These are phyloP conservation scores for Nemopilema nomurai DNA, from an alignment of 30 jellyfish, hydroid and myxozoan species.

Conservation along the genomic window DNA sequence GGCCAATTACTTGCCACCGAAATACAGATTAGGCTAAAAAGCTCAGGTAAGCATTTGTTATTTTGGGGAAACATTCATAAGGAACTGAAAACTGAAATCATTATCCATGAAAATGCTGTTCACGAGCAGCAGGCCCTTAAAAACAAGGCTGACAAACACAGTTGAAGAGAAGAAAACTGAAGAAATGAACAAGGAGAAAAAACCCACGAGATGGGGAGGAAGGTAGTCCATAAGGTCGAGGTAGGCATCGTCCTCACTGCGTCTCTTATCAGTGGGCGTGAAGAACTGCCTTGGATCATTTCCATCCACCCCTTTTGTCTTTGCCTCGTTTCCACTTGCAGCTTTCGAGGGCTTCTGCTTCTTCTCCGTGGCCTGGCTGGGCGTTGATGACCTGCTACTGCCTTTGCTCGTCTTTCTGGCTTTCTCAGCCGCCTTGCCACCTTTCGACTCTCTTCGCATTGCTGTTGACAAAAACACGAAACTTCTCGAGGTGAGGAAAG, in stretches of 20 bases:
- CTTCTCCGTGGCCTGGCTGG: conserved; percentile 48
- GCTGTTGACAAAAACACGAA: neutral
- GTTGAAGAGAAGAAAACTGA: too few relatives aligned
- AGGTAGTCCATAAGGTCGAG: conserved; percentile 81
- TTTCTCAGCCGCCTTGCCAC: conserved; percentile 22
- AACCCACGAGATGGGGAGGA: conserved; percentile 93
- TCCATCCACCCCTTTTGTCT: conserved; percentile 2
- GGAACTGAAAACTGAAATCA: too few relatives aligned
- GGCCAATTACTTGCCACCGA: too few relatives aligned
- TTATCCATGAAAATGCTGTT: too few relatives aligned
- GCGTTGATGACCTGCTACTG: conserved; percentile 68
- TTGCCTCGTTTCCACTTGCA: neutral
- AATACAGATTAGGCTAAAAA: too few relatives aligned
- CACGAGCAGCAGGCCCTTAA: too few relatives aligned
- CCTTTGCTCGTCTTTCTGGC: conserved; percentile 55
- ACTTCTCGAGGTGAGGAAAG: neutral
- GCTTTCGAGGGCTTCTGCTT: neutral
- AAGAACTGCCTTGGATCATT: neutral
- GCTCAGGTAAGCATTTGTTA: too few relatives aligned
- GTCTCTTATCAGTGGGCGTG: conserved; percentile 60
- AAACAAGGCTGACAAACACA: too few relatives aligned
- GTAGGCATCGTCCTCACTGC: conserved; percentile 82
- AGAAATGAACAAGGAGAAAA: neutral
- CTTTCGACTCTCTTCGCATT: conserved; percentile 31
- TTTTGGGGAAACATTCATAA: too few relatives aligned